Evolutionary conservation across 2,797 vertebrate species (phyloP).

Genomic region (Gymnothorax javanicus): DNA sequence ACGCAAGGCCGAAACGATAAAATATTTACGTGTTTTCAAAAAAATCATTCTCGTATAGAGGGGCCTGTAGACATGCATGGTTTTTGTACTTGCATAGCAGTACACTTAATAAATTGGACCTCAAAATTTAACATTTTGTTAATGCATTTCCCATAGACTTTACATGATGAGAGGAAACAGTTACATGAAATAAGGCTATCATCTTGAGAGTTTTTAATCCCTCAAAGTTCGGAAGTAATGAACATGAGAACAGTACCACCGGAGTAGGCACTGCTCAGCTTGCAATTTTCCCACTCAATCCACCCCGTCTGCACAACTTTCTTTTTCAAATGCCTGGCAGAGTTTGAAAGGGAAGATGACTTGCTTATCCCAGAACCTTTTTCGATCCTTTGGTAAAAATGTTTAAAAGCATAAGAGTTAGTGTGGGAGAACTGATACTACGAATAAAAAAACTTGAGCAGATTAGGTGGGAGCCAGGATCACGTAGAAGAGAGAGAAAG

Average conservation of each 20-base stretch:
- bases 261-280: background rate
- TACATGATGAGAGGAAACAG: too few relatives aligned
- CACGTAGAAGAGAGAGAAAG: background rate
- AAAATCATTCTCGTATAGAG: too few relatives aligned
- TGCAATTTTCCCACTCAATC: background rate
- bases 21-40: too few relatives aligned
- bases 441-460: conserved; percentile 25
- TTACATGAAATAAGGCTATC: too few relatives aligned
- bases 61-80: too few relatives aligned
- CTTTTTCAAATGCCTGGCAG: conserved; percentile 8
- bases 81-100: too few relatives aligned
- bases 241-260: background rate
- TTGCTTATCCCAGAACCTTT: background rate
- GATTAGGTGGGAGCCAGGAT: conserved; percentile 13
- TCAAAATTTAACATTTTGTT: too few relatives aligned
- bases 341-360: conserved; percentile 16
- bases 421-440: background rate
- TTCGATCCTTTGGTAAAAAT: conserved; percentile 9
- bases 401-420: background rate
- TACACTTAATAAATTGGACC: too few relatives aligned
- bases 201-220: too few relatives aligned
- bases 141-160: too few relatives aligned
- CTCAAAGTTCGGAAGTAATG: too few relatives aligned
- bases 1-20: too few relatives aligned
- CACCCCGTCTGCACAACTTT: background rate